Evolutionary conservation across 2,113 vertebrate genomes (phyloP), one percentile per base, ranked within the genome.

Genomic region (Girardinichthys multiradiatus): DNA sequence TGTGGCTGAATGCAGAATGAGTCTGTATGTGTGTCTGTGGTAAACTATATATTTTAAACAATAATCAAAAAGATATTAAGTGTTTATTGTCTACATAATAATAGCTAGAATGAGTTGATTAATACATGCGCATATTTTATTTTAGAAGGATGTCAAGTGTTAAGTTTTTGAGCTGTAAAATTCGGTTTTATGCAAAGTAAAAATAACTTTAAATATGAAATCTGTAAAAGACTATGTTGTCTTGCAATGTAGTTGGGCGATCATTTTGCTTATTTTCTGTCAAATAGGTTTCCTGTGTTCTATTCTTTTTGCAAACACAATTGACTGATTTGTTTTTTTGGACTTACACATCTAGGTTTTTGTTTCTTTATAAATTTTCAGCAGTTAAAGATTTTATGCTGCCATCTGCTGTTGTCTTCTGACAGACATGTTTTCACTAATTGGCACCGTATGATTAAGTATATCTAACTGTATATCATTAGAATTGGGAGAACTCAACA

Each of bases 21-120:
- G 60, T 77, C 21, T 33, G 62, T 12, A 12, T 89, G 92, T 87
- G 73, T 64, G 33, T 64, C 5, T 57, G 70, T 66, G 65, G 58
- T 37, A n/a, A 7, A 33, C 62, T 64, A 26, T 9, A 24, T 14
- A 64, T 15, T 48, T n/a, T 10, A 65, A 29, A 27, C 17, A 48
- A 17, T 21, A 37, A 24, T 15, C 62, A 39, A 6, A 39, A 26
- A 14, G 3, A 7, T 14, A 14, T 11, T 37, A 0, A 24, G 14
- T 19, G 17, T 61, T 10, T 61, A 31, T 61, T 61, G 15, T 31
- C 35, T 11, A n/a, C 15, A 45, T 17, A 24, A 21, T 24, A 51
- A 21, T 54, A 54, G 8, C 21, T 24, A 10, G 7, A 54, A 54
- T 24, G 2, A 24, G 48, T 54, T n/a, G 9, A n/a, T 54, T n/a